A percentile compares a stretch with the other conserved stretches of the same genome.
These are phyloP conservation scores for Zelleria hepariella DNA, from an alignment of 2,888 invertebrate species.

Conservation along the genomic window DNA sequence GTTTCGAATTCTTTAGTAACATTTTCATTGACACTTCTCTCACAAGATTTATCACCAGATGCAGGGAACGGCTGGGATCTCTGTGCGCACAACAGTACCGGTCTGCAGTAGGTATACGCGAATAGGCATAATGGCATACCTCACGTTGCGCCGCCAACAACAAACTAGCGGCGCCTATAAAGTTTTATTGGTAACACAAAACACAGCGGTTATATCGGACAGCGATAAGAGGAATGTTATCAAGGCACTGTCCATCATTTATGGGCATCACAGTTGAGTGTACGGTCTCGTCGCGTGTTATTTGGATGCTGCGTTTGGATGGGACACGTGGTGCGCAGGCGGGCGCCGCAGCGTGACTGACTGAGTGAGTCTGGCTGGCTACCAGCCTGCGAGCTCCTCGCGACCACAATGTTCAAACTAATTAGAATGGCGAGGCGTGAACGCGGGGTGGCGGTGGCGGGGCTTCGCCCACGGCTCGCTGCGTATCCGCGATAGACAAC, in stretches of 20 bases:
- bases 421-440: slow-evolving; percentile 64
- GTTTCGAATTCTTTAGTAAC: neutral
- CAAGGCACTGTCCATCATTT: slow-evolving; percentile 57
- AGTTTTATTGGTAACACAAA: slow-evolving; percentile 28
- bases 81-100: slow-evolving; percentile 35
- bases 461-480: slow-evolving; percentile 64
- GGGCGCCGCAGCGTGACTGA: slow-evolving; percentile 49
- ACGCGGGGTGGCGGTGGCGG: slow-evolving; percentile 45
- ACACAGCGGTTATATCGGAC: slow-evolving; percentile 38
- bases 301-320: slow-evolving; percentile 13
- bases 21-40: neutral
- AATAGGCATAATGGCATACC: slow-evolving; percentile 58
- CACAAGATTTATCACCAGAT: neutral
- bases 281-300: slow-evolving; percentile 34
- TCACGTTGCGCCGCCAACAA: slow-evolving; percentile 48
- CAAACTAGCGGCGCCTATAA: slow-evolving; percentile 34
- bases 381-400: slow-evolving; percentile 43
- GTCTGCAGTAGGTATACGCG: slow-evolving; percentile 41
- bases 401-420: slow-evolving; percentile 69
- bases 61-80: neutral
- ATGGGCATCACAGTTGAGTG: slow-evolving; percentile 49
- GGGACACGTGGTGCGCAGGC: slow-evolving; percentile 40
- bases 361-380: slow-evolving; percentile 32
- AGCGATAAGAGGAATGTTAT: slow-evolving; percentile 38
- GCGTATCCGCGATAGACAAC: slow-evolving; percentile 55